These are phyloP conservation scores for Origma solitaria DNA, from an alignment of 2,113 vertebrate species.

Conservation along the genomic window DNA sequence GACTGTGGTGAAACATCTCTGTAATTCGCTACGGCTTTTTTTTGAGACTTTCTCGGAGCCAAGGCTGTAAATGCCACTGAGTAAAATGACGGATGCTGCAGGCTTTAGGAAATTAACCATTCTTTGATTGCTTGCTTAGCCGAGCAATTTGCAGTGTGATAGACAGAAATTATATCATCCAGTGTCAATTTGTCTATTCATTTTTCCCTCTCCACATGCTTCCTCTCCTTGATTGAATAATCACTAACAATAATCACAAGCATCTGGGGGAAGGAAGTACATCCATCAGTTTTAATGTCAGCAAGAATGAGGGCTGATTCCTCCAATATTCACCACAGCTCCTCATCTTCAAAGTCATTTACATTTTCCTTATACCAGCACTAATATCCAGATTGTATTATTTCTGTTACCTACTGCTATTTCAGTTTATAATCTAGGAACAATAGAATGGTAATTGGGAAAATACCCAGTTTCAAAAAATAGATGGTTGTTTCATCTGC, in stretches of 20 bases:
- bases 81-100: conserved; percentile 14
- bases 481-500: background rate
- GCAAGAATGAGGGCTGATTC: conserved; percentile 33
- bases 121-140: conserved; percentile 53
- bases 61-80: background rate
- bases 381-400: background rate
- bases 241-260: conserved; percentile 52
- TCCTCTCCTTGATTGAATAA: conserved; percentile 57
- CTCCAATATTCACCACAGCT: background rate
- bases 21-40: background rate
- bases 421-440: background rate
- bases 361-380: background rate
- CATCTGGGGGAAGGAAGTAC: conserved; percentile 57
- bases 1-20: background rate
- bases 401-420: background rate
- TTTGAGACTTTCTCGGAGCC: background rate
- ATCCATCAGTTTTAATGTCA: conserved; percentile 43
- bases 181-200: conserved; percentile 45
- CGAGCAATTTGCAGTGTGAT: conserved; percentile 27
- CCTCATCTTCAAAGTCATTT: background rate
- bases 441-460: background rate
- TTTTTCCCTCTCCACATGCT: conserved; percentile 45
- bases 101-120: conserved; percentile 47
- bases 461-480: background rate
- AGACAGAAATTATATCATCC: conserved; percentile 53